These are phyloP conservation scores for Harpagifer antarcticus DNA, from an alignment of 2,797 vertebrate species.

Conservation along the genomic window DNA sequence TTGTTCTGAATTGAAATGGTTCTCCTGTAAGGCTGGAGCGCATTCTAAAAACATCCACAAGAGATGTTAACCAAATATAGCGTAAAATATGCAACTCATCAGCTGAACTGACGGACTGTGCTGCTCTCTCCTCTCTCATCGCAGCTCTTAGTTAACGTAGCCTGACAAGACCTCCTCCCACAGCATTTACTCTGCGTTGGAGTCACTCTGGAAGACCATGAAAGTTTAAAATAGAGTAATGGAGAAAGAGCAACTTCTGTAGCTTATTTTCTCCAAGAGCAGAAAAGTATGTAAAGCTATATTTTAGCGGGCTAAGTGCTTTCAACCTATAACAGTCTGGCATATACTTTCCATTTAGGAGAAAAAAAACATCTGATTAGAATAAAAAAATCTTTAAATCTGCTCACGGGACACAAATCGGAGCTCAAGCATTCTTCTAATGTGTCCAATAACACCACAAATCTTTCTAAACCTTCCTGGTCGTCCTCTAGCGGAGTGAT, in stretches of 20 bases:
- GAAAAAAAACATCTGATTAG: background rate
- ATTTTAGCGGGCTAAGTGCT: slow-evolving; percentile 67
- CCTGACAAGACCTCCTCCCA: slow-evolving; percentile 64
- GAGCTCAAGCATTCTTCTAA: slow-evolving; percentile 25
- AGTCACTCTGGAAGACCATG: slow-evolving; percentile 64
- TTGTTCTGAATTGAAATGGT: slow-evolving; percentile 31
- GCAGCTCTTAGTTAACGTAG: slow-evolving; percentile 50
- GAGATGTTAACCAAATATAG: slow-evolving; percentile 47
- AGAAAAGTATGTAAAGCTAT: slow-evolving; percentile 69
- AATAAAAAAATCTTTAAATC: slow-evolving; percentile 10
- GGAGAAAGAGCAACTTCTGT: slow-evolving; percentile 45
- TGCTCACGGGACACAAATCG: slow-evolving; percentile 24
- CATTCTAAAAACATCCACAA: slow-evolving; percentile 32
- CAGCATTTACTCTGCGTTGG: slow-evolving; percentile 58
- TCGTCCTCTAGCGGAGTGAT: slow-evolving; percentile 39
- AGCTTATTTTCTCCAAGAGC: slow-evolving; percentile 59
- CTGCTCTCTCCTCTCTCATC: slow-evolving; percentile 30
- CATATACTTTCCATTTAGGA: slow-evolving; percentile 43
- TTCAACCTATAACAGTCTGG: slow-evolving; percentile 36
- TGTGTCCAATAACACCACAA: slow-evolving; percentile 32
- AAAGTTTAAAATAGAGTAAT: slow-evolving; percentile 71
- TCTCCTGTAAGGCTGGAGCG: slow-evolving; percentile 12
- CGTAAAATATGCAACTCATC: slow-evolving; percentile 55
- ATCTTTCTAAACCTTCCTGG: slow-evolving; percentile 36
- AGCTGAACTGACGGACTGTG: slow-evolving; percentile 40